phyloP scores from a whole-genome alignment of 2,797 vertebrate genomes.

The Halcyon chelicuti region DNA sequence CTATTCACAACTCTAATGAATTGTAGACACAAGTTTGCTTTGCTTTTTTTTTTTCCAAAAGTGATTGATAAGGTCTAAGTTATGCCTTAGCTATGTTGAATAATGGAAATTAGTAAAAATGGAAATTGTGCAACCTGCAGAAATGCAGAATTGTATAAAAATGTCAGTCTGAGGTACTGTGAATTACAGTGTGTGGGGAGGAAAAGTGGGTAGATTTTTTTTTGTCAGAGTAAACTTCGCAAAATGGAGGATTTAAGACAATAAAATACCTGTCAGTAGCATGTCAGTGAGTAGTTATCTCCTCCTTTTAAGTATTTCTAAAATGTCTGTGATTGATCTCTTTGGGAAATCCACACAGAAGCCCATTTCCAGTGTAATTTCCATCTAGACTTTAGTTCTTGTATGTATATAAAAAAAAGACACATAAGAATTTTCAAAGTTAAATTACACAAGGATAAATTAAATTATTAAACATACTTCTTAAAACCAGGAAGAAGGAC shows the following conservation, averaged over 20 bases:
- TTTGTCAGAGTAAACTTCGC: not conserved
- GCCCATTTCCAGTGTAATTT: not conserved
- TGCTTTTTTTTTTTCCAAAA: not conserved
- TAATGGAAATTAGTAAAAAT: not conserved
- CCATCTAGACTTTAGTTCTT: not conserved
- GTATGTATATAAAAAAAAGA: not conserved
- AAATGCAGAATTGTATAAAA: not conserved
- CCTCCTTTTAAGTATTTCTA: not conserved
- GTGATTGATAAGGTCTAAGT: constrained; percentile 17
- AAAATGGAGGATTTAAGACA: not conserved
- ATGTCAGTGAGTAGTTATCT: not conserved
- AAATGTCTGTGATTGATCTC: not conserved
- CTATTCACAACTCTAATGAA: constrained; percentile 63
- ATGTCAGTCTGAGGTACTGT: not conserved
- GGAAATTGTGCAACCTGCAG: not conserved
- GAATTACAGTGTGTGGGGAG: not conserved
- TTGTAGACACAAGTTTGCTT: constrained; percentile 31
- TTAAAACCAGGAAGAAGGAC: not conserved
- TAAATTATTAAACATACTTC: not conserved
- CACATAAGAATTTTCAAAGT: not conserved
- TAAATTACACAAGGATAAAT: not conserved
- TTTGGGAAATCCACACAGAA: not conserved
- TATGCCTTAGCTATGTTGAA: constrained; percentile 1
- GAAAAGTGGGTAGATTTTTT: not conserved
- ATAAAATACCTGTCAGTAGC: not conserved